A percentile compares a stretch with the other conserved stretches of the same genome.
These are phyloP conservation scores for Poecilia picta DNA, from an alignment of 2,797 vertebrate species.

Conservation along the genomic window DNA sequence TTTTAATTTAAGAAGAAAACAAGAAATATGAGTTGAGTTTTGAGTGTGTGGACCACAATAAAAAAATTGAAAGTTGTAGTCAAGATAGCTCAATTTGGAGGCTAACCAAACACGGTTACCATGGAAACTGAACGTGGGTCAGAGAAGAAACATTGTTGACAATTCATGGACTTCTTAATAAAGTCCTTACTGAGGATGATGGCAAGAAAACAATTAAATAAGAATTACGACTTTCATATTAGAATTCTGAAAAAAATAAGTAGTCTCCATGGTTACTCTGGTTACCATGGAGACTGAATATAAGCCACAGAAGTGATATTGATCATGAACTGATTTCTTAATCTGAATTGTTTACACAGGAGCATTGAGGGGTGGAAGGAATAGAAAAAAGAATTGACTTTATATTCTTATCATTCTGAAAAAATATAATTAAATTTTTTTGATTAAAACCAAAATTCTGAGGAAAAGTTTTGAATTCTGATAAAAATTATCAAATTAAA, in stretches of 20 bases:
- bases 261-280: not conserved
- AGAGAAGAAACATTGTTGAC: not conserved
- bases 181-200: not conserved
- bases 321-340: not conserved
- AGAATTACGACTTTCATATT: not conserved
- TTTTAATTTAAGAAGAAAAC: not conserved
- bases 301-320: not conserved
- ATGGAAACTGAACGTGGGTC: not conserved
- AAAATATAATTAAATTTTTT: no score
- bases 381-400: not conserved
- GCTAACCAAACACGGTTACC: not conserved
- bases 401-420: not conserved
- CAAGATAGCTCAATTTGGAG: not conserved
- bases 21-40: not conserved
- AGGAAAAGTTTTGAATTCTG: no score
- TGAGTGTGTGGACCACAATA: no score
- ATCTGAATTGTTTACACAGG: not conserved
- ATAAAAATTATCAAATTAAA: not conserved
- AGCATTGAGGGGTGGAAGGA: fast-evolving
- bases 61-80: not conserved
- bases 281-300: not conserved
- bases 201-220: not conserved
- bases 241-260: not conserved
- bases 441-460: not conserved
- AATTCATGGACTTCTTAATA: not conserved